Base-by-base conservation (phyloP, 2,113 vertebrate species). In the Tiliqua scincoides region DNA sequence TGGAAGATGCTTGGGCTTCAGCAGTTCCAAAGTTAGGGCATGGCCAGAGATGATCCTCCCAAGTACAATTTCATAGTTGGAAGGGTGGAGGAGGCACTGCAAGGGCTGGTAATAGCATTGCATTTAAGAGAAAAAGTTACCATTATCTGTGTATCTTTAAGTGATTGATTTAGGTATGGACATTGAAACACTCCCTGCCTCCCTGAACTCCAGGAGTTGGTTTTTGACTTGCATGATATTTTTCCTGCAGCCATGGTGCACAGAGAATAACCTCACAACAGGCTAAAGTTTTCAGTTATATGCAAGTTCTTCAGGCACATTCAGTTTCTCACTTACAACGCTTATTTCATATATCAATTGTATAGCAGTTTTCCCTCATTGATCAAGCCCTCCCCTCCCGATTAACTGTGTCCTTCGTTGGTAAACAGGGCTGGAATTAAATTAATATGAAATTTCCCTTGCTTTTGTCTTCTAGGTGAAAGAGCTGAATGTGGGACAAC, bases 401-500 rank as follows among this genome's bases (percentile, higher is more conserved):
- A 67, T 48, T 48, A 61, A 40, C 27, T 73, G n/a, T 25, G 32
- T 5, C 14, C 14, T 77, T 74, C 3, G 30, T 7, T 8, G 23
- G 43, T 20, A 90, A 89, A 61, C 1, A 7, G 92, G 63, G 84
- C 37, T 67, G 88, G 43, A 48, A 48, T 48, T 48, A 63, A 68
- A 57, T 63, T 90, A 87, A 63, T 82, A 25, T 93, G 0, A 77
- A 18, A n/a, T 89, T 91, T 92, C 91, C n/a, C 40, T 62, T 23
- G 9, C 18, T 14, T 10, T n/a, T 21, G 88, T 89, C 91, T 96
- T 93, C 4, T 88, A 99, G 99, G 99, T 93, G 98, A 99, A 94
- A 96, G 98, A 94, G 98, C 98, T 0, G 98, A 99, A 84, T 99
- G 98, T 0, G 99, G 99, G 89, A 99, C 98, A 30, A 99, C 98